Evolutionary conservation across 2,797 vertebrate genomes (phyloP), one percentile per base, ranked within the genome.

Genomic region (Rhinophrynus dorsalis): DNA sequence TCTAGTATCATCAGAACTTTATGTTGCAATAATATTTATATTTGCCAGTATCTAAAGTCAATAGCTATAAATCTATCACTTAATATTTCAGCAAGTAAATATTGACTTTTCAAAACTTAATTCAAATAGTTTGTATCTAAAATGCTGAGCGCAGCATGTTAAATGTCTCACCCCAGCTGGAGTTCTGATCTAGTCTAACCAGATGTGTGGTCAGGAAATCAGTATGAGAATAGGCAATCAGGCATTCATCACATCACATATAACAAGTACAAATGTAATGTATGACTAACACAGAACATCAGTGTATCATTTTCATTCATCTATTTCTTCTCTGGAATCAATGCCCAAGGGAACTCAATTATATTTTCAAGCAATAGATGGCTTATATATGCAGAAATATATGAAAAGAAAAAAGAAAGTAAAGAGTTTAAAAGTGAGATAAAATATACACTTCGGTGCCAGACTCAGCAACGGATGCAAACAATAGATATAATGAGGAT

Each of bases 201-300:
- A 66, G 62, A 66, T 66, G 62, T 44, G 15, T 23, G 50, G 50
- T 55, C 50, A 55, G 35, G 29, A 35, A 55, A 55, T 20, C 30
- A 55, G 15, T 9, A 4, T 1, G 2, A 55, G 29, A 55, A 55
- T 33, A 35, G 17, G 52, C 29, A 55, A 55, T 55, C 52, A 55
- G 15, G 13, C 9, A 55, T 33, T 35, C 50, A 32, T 7, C 27
- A 8, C 26, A 12, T 52, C 50, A 52, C 5, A 52, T 7, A 30
- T 15, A 52, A 11, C 52, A 15, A 51, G 10, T 17, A 47, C 44
- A 21, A 21, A 6, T 54, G 6, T 7, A 9, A 54, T 54, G 29
- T 20, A 21, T 47, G 44, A 47, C 30, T 33, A 8, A 55, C 15
- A 55, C 29, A 18, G 8, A 54, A 55, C 30, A 35, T 32, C 26